Evolutionary conservation across 2,888 invertebrate genomes (phyloP).

Genomic region (Cosmorhoe ocellata): DNA sequence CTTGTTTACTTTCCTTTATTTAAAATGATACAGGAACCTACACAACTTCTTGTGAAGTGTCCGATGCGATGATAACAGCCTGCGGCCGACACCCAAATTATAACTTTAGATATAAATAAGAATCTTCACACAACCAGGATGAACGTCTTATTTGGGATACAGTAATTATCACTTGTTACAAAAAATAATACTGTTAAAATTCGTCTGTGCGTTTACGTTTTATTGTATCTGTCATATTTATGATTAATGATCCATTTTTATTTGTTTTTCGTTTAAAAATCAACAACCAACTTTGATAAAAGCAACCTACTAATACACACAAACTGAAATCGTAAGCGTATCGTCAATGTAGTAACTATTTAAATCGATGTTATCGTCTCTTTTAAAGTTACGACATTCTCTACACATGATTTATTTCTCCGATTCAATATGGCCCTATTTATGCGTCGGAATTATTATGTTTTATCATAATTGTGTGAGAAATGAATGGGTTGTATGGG

Average conservation of each 20-base stretch:
- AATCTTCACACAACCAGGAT: conserved; percentile 5
- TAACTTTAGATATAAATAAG: conserved; percentile 7
- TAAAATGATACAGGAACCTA: conserved; percentile 6
- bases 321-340: too few species aligned
- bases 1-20: too few species aligned
- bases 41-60: conserved; percentile 3
- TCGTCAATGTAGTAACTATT: too few species aligned
- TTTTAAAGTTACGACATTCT: conserved; percentile 12
- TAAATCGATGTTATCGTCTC: conserved; percentile 5
- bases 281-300: too few species aligned
- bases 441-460: conserved; percentile 32
- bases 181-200: not conserved
- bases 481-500: conserved; percentile 41
- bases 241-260: too few species aligned
- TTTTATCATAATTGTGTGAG: conserved; percentile 46
- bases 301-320: too few species aligned
- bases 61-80: conserved; percentile 13
- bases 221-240: too few species aligned
- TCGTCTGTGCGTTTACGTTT: too few species aligned
- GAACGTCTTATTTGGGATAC: conserved; percentile 5
- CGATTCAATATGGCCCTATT: conserved; percentile 23
- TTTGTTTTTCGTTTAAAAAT: too few species aligned
- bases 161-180: conserved; percentile 11
- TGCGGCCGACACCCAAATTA: conserved; percentile 14
- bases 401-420: conserved; percentile 12